Evolutionary conservation across 1,140 invertebrate species (phyloP).

Genomic region (Aphelinus certus): DNA sequence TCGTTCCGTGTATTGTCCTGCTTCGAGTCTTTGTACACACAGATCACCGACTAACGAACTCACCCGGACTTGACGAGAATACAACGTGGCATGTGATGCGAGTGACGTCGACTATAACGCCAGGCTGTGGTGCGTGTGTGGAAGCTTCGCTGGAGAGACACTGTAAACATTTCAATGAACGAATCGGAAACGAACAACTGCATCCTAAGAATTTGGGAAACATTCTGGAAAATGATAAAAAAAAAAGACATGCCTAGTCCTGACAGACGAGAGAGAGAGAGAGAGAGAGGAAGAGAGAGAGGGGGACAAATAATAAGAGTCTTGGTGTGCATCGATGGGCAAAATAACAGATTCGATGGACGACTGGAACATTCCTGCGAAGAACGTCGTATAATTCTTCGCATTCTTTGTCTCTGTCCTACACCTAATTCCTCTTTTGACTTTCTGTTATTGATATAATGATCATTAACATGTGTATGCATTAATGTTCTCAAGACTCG

Average conservation of each 20-base stretch:
- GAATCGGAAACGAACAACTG: conserved; percentile 6
- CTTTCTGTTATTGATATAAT: conserved; percentile 23
- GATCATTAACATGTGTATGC: background rate
- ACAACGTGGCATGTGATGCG: too few species aligned
- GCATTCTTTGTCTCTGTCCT: conserved; percentile 34
- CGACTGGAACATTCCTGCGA: conserved; percentile 21
- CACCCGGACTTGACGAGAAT: background rate
- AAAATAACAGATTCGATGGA: conserved; percentile 27
- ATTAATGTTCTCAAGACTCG: conserved; percentile 19
- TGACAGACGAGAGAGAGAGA: conserved; percentile 15
- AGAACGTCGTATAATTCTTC: conserved; percentile 9
- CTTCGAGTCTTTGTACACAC: conserved; percentile 12
- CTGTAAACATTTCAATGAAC: background rate
- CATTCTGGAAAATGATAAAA: conserved; percentile 19
- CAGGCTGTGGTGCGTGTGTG: conserved; percentile 12
- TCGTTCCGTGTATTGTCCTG: too few species aligned
- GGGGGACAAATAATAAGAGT: too few species aligned
- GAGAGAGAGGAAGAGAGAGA: background rate
- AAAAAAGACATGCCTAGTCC: background rate
- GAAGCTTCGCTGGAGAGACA: conserved; percentile 12
- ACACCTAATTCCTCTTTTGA: conserved; percentile 21
- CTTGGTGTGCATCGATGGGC: conserved; percentile 25
- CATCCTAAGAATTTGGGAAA: conserved; percentile 24
- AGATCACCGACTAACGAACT: conserved; percentile 28
- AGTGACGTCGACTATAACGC: background rate